A percentile compares a stretch with the other conserved stretches of the same genome.
phyloP scores from a whole-genome alignment of 2,113 vertebrate genomes.

The Corythornis madagascariensis region DNA sequence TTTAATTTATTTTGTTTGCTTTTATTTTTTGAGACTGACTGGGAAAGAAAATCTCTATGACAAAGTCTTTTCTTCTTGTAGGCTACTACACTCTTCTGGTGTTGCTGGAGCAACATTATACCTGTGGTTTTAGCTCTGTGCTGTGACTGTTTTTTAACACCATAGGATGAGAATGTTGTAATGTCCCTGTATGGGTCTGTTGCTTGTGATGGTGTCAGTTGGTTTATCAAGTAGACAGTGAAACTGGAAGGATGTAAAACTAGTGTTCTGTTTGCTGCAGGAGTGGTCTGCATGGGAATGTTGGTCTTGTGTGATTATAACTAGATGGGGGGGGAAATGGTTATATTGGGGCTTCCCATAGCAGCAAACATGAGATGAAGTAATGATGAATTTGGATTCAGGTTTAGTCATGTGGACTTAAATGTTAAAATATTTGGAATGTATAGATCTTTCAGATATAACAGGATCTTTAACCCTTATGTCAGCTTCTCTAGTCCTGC shows the following conservation, averaged over 20 bases:
- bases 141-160: neutral
- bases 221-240: neutral
- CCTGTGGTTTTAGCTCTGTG: neutral
- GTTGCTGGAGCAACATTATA: neutral
- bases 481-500: slow-evolving; percentile 10
- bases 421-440: neutral
- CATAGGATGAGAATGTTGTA: neutral
- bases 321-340: neutral
- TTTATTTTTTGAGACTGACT: neutral
- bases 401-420: neutral
- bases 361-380: neutral
- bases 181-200: neutral
- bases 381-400: neutral
- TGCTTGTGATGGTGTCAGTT: neutral
- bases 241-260: neutral
- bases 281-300: neutral
- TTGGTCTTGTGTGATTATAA: neutral
- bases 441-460: neutral
- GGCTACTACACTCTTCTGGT: neutral
- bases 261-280: neutral
- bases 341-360: neutral
- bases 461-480: slow-evolving; percentile 8
- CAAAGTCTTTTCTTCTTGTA: neutral
- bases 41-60: neutral
- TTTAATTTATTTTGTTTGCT: neutral